Base-by-base conservation (phyloP, 2,888 invertebrate genomes). In the Tuberolachnus salignus region DNA sequence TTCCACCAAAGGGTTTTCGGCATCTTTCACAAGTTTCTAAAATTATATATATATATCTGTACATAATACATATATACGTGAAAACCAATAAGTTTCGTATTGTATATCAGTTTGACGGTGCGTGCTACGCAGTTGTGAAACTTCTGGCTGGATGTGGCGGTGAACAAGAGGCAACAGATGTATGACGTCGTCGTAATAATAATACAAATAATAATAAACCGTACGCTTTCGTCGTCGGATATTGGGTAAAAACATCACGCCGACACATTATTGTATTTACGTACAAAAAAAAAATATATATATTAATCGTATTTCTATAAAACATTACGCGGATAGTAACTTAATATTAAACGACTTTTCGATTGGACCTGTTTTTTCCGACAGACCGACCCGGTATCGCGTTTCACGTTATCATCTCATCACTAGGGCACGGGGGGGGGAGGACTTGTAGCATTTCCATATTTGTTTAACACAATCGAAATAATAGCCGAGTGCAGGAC, bases 1-100 rank as follows among this genome's bases (percentile, higher is more conserved):
- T 55, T 11, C 11, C 23, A 13, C 8, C 23, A 2, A 46, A n/a
- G n/a, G 26, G 26, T n/a, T 26, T 71, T 34, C 34, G 34, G 3
- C 34, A 6, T 34, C 23, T 23, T 26, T 3, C 13, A 75, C 55
- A 57, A 75, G 26, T 66, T 57, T 53, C 23, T 23, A 64, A 55
- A 64, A 53, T 53, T 55, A 26, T 34, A 34, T 34, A 34, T 34
- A 34, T 34, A 34, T 34, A 34, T 34, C n/a, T n/a, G 6, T 34
- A 34, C 6, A 34, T 34, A 34, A 34, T 34, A 34, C 6, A 34
- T 34, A 34, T 4, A 34, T 34, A 3, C 3, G 6, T 14, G 55
- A 55, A 75, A 75, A 66, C 46, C 66, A 21, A 75, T 57, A 66
- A 66, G 55, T 46, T 57, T 66, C 26, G 14, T 21, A 34, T 66